A percentile compares a stretch with the other conserved stretches of the same genome.
Evolutionary conservation across 1,140 invertebrate species (phyloP).

Genomic region (Gryllus bimaculatus): DNA sequence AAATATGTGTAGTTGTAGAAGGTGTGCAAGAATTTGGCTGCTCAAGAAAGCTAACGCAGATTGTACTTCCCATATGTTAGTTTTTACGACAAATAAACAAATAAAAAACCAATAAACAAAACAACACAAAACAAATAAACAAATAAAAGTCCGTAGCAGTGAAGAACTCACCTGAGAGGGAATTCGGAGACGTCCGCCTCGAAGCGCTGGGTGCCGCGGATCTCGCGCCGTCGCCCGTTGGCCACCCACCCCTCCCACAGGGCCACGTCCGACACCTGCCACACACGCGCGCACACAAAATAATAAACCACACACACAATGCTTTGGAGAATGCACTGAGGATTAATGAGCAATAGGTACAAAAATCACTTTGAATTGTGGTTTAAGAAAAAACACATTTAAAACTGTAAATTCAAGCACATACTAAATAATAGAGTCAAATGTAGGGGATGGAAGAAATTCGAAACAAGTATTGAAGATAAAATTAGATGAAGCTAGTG

Average conservation of each 20-base stretch:
- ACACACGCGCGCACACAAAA: neutral
- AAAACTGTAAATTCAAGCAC: too few species aligned
- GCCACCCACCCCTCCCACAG: neutral
- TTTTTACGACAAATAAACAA: neutral
- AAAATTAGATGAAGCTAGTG: too few species aligned
- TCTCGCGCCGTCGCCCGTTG: neutral
- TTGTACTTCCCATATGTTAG: neutral
- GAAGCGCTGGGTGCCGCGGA: neutral
- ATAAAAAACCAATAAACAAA: too few species aligned
- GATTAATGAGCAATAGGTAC: too few species aligned
- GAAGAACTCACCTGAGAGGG: neutral
- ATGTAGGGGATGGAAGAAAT: too few species aligned
- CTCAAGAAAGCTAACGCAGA: neutral
- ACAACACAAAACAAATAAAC: too few species aligned
- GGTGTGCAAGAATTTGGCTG: neutral
- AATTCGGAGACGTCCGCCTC: neutral
- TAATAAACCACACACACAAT: neutral
- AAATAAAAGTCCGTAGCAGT: neutral
- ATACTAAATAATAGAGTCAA: too few species aligned
- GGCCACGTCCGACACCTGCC: neutral
- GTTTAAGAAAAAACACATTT: too few species aligned
- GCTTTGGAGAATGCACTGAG: too few species aligned
- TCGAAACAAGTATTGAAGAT: too few species aligned
- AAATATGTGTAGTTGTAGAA: neutral
- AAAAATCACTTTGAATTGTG: too few species aligned